Percentiles rank a stretch among this genome's conserved stretches.
Conservation (phyloP, 2,888 invertebrate species). For the Thymelicus lineola region DNA sequence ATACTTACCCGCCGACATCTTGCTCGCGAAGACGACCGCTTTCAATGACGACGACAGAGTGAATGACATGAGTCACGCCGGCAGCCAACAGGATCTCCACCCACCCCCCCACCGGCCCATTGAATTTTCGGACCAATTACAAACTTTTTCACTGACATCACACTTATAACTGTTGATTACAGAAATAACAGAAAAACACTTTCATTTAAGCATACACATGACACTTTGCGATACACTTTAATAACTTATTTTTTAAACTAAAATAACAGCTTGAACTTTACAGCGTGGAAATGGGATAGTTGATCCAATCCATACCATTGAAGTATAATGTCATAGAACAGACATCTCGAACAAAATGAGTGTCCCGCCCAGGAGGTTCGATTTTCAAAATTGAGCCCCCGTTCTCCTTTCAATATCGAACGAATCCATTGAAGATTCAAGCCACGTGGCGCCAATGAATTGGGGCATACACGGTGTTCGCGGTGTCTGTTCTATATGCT, state of each 20-base stretch:
- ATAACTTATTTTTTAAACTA: neutral
- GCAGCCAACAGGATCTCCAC: slow-evolving; percentile 56
- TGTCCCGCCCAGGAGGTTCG: no score
- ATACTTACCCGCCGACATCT: slow-evolving; percentile 78
- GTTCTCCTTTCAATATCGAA: no score
- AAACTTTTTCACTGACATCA: slow-evolving; percentile 68
- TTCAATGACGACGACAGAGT: slow-evolving; percentile 55
- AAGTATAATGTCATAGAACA: no score
- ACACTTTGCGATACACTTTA: neutral
- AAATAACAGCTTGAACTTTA: neutral
- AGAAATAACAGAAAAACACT: slow-evolving; percentile 9
- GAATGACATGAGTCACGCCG: slow-evolving; percentile 58
- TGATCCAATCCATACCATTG: no score
- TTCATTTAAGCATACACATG: slow-evolving; percentile 1
- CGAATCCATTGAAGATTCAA: no score
- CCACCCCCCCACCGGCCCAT: slow-evolving; percentile 73
- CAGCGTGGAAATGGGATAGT: neutral
- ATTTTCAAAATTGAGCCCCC: no score
- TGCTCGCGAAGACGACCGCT: slow-evolving; percentile 53
- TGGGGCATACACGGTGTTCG: no score
- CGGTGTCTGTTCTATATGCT: no score
- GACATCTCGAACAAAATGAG: no score
- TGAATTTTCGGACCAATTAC: slow-evolving; percentile 70
- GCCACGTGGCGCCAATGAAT: no score
- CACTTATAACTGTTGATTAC: slow-evolving; percentile 40